Evolutionary conservation across 2,797 vertebrate genomes (phyloP).

Genomic region (Takifugu ocellatus): DNA sequence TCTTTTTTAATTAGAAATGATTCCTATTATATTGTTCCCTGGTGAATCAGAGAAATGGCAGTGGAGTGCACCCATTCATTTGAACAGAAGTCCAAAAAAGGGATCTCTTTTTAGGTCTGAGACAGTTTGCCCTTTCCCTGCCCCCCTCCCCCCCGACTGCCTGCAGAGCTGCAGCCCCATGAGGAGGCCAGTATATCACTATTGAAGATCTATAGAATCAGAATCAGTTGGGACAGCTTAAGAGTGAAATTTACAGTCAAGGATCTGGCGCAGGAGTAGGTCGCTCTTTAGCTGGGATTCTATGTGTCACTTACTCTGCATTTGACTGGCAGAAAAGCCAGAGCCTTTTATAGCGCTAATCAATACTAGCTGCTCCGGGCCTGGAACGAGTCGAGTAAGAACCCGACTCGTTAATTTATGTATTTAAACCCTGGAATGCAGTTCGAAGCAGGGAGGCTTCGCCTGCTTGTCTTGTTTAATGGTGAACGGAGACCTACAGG

Average conservation of each 20-base stretch:
- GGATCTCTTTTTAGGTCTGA: too few relatives aligned
- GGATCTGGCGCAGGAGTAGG: conserved; percentile 64
- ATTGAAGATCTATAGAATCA: conserved; percentile 72
- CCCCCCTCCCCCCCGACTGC: not conserved
- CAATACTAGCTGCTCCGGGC: conserved; percentile 58
- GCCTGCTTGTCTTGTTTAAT: conserved; percentile 31
- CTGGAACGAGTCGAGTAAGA: conserved; percentile 50
- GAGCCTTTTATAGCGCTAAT: conserved; percentile 66
- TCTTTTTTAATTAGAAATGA: too few relatives aligned
- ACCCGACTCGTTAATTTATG: conserved; percentile 47
- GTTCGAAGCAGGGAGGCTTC: conserved; percentile 44
- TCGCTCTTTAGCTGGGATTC: conserved; percentile 66
- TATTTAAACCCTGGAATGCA: conserved; percentile 24
- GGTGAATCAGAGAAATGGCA: too few relatives aligned
- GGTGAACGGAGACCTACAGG: conserved; percentile 45
- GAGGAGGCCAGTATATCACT: conserved; percentile 56
- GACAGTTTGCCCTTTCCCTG: not conserved
- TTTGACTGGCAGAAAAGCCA: conserved; percentile 67
- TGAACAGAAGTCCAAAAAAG: too few relatives aligned
- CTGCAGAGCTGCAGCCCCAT: conserved; percentile 14
- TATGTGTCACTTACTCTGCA: conserved; percentile 63
- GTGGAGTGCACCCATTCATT: too few relatives aligned
- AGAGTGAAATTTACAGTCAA: conserved; percentile 58
- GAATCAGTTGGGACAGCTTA: conserved; percentile 60
- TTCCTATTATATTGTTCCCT: too few relatives aligned